Percentiles rank a stretch among this genome's conserved stretches.
Conservation (phyloP, 1,140 invertebrate species). For the Brachionus calyciflorus region DNA sequence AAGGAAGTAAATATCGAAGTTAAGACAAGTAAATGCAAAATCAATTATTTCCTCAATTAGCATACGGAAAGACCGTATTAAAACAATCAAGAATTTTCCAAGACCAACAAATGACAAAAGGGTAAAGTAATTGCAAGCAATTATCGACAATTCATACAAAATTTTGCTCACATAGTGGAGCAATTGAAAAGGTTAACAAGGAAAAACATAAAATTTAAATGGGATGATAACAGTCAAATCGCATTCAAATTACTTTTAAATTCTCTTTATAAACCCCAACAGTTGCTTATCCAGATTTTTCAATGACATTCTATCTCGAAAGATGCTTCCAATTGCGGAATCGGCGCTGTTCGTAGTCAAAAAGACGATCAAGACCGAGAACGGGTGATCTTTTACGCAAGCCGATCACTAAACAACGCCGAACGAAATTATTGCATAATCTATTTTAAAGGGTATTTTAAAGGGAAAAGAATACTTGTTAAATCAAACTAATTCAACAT, state of each 20-base stretch:
- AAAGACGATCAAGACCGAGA: background rate
- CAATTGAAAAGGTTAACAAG: slow-evolving; percentile 54
- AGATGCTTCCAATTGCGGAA: slow-evolving; percentile 32
- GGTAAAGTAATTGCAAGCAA: slow-evolving; percentile 52
- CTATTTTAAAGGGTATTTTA: too few species aligned
- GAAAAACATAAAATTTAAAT: too few species aligned
- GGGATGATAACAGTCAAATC: too few species aligned
- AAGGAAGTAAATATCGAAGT: slow-evolving; percentile 20
- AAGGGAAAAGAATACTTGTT: too few species aligned
- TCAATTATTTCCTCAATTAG: slow-evolving; percentile 7
- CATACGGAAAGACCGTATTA: background rate
- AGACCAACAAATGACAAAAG: slow-evolving; percentile 49
- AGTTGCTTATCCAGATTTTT: too few species aligned
- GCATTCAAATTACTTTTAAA: too few species aligned
- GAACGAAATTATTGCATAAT: too few species aligned
- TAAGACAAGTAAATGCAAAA: too few species aligned
- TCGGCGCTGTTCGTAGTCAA: slow-evolving; percentile 34
- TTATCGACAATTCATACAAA: slow-evolving; percentile 51
- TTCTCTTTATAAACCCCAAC: too few species aligned
- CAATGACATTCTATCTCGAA: slow-evolving; percentile 40
- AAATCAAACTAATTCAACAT: too few species aligned
- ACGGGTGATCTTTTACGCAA: too few species aligned
- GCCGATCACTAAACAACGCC: too few species aligned
- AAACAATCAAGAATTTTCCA: slow-evolving; percentile 52
- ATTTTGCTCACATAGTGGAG: slow-evolving; percentile 51